Evolutionary conservation across 2,113 vertebrate genomes (phyloP).

Genomic region (Elephas maximus): DNA sequence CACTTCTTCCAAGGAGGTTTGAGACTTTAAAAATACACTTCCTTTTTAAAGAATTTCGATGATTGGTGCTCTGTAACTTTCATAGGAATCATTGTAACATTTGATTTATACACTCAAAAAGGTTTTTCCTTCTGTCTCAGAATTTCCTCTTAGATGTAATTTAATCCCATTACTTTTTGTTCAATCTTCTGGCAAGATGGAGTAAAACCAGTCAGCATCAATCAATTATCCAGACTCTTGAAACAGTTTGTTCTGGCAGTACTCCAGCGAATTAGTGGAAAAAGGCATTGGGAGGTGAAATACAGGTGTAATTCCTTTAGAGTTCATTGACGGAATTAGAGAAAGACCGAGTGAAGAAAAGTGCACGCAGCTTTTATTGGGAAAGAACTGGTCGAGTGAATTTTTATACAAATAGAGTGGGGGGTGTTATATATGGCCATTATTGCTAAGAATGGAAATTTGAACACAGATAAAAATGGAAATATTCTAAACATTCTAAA

Average conservation of each 20-base stretch:
- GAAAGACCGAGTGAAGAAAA: conserved; percentile 29
- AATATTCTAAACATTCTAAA: conserved; percentile 17
- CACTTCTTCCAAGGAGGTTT: conserved; percentile 17
- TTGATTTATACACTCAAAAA: conserved; percentile 49
- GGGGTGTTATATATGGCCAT: background rate
- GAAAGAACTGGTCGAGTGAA: background rate
- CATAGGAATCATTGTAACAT: conserved; percentile 29
- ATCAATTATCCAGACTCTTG: conserved; percentile 61
- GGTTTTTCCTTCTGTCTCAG: conserved; percentile 46
- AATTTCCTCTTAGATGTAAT: conserved; percentile 65
- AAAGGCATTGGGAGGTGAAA: conserved; percentile 43
- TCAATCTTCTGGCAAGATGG: conserved; percentile 54
- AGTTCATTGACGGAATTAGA: conserved; percentile 34
- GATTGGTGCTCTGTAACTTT: background rate
- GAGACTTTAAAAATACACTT: conserved; percentile 32
- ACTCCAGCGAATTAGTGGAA: conserved; percentile 24
- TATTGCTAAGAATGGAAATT: conserved; percentile 27
- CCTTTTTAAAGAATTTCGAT: conserved; percentile 10
- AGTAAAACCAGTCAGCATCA: conserved; percentile 53
- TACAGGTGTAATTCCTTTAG: conserved; percentile 38
- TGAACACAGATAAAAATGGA: conserved; percentile 35
- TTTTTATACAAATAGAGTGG: background rate
- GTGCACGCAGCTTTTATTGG: background rate
- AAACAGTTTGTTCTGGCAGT: conserved; percentile 46
- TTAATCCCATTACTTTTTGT: conserved; percentile 66